These are phyloP conservation scores for Sula dactylatra DNA, from an alignment of 2,113 vertebrate species.

Conservation along the genomic window DNA sequence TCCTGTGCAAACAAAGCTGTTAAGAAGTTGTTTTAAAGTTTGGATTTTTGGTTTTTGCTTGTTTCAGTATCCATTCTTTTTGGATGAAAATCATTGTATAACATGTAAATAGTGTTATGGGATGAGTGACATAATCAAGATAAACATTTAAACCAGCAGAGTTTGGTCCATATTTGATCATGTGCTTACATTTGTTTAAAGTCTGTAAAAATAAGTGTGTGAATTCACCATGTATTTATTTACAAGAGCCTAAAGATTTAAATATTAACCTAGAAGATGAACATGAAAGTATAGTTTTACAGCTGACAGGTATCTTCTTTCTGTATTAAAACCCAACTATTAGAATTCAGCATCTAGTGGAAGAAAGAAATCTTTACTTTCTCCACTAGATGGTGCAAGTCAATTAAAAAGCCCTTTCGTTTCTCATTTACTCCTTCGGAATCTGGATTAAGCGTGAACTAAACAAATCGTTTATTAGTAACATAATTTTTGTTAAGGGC, in stretches of 20 bases:
- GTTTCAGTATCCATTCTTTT: not conserved
- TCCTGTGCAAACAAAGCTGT: not conserved
- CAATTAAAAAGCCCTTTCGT: not conserved
- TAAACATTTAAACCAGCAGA: not conserved
- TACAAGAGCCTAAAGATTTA: not conserved
- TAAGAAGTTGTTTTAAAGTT: not conserved
- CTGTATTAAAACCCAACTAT: not conserved
- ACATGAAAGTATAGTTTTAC: not conserved
- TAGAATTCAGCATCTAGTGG: not conserved
- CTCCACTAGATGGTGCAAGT: constrained; percentile 44
- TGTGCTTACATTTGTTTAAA: not conserved
- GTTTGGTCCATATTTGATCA: not conserved
- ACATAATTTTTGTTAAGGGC: not conserved
- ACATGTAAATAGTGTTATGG: not conserved
- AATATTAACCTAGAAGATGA: not conserved
- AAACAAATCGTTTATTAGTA: not conserved
- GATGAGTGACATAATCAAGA: not conserved
- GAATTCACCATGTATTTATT: not conserved
- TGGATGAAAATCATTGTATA: not conserved
- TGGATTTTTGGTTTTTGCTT: not conserved
- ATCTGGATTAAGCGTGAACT: not conserved
- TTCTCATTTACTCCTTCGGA: not conserved
- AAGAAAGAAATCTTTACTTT: not conserved
- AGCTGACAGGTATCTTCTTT: not conserved
- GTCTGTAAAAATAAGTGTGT: not conserved